A percentile compares a stretch with the other conserved stretches of the same genome.
Evolutionary conservation across 2,888 invertebrate genomes (phyloP).

Genomic region (Chesias legatella): DNA sequence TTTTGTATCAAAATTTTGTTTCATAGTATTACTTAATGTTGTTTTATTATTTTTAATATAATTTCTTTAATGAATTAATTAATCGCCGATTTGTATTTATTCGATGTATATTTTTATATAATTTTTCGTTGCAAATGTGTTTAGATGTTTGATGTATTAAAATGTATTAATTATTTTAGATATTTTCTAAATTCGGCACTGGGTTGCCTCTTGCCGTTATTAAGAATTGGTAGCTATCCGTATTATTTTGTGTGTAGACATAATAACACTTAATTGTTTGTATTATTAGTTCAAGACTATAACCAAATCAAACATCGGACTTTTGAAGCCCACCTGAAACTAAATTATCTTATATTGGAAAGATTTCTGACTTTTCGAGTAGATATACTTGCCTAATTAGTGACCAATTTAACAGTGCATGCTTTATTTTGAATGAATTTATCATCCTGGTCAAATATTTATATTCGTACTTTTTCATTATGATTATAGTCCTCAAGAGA

Average conservation of each 20-base stretch:
- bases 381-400: constrained; percentile 8
- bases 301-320: constrained; percentile 51
- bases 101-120: constrained; percentile 69
- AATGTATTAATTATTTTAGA: constrained; percentile 36
- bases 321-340: constrained; percentile 50
- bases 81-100: constrained; percentile 67
- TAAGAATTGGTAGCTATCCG: constrained; percentile 27
- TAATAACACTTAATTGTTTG: constrained; percentile 41
- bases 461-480: constrained; percentile 7
- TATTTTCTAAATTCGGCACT: constrained; percentile 47
- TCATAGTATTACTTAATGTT: constrained; percentile 67
- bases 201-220: constrained; percentile 50
- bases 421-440: constrained; percentile 1
- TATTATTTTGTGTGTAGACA: constrained; percentile 43
- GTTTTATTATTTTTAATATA: constrained; percentile 68
- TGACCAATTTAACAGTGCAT: constrained; percentile 6
- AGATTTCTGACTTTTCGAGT: not conserved
- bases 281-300: constrained; percentile 46
- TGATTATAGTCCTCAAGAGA: constrained; percentile 23
- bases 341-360: no score
- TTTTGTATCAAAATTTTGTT: constrained; percentile 62
- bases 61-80: constrained; percentile 52
- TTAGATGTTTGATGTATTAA: constrained; percentile 52
- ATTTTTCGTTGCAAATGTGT: constrained; percentile 61
- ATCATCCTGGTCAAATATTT: constrained; percentile 6